Evolutionary conservation across 2,113 vertebrate species (phyloP).

Genomic region (Atlantisia rogersi): DNA sequence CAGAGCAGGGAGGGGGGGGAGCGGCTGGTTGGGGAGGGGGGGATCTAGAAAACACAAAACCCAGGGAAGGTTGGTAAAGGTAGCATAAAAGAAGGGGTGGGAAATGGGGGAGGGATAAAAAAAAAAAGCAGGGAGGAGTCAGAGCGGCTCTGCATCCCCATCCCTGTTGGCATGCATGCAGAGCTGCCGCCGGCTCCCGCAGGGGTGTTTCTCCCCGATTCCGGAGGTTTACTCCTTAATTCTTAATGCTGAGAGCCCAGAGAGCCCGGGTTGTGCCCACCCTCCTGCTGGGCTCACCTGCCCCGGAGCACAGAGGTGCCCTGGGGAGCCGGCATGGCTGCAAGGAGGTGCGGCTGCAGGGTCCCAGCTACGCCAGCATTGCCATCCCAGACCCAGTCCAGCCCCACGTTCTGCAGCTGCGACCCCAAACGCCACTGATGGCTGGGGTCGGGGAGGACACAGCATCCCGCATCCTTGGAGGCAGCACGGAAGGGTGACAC

Average conservation of each 20-base stretch:
- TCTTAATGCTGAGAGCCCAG: background rate
- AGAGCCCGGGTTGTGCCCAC: fast-evolving
- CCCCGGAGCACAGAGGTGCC: background rate
- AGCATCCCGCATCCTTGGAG: background rate
- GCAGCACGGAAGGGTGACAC: background rate
- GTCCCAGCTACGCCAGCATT: fast-evolving
- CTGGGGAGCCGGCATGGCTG: fast-evolving
- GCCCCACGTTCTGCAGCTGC: background rate
- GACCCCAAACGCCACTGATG: fast-evolving
- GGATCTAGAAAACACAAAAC: constrained; percentile 35
- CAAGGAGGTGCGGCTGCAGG: fast-evolving
- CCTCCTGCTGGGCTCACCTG: background rate
- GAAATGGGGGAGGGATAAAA: background rate
- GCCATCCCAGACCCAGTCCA: fast-evolving
- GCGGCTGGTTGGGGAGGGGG: background rate
- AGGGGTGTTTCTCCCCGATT: background rate
- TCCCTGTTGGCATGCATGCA: no score
- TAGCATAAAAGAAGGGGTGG: constrained; percentile 60
- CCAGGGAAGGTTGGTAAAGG: constrained; percentile 55
- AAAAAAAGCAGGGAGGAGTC: constrained; percentile 36
- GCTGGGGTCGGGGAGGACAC: background rate
- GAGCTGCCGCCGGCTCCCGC: background rate
- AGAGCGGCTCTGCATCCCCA: background rate
- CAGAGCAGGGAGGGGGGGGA: background rate
- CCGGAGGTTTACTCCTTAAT: background rate